phyloP scores from a whole-genome alignment of 35 echinoderm and acorn worm genomes.

The Hemicentrotus pulcherrimus region DNA sequence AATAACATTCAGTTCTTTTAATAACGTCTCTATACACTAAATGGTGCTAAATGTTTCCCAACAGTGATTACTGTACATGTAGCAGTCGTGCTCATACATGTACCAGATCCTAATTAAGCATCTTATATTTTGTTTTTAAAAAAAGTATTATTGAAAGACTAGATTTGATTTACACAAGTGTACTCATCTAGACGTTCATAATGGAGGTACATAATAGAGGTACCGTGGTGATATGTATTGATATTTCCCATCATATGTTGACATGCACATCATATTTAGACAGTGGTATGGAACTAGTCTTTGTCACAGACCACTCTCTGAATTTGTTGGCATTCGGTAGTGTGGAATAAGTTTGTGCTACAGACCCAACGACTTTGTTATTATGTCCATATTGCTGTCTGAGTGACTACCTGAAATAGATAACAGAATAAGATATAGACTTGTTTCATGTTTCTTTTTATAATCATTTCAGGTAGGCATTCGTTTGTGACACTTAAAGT shows the following conservation, averaged over 20 bases:
- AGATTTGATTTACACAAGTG: not conserved
- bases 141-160: not conserved
- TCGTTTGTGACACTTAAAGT: not conserved
- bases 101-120: not conserved
- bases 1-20: too few relatives aligned
- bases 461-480: not conserved
- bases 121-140: not conserved
- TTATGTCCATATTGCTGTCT: too few relatives aligned
- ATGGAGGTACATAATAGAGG: not conserved
- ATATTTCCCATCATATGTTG: conserved; percentile 34
- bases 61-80: too few relatives aligned
- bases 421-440: not conserved
- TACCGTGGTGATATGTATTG: not conserved
- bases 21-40: too few relatives aligned
- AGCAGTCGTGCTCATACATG: not conserved
- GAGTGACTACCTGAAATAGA: not conserved
- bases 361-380: not conserved
- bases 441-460: not conserved
- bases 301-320: not conserved
- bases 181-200: not conserved
- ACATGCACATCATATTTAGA: conserved; percentile 21
- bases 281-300: not conserved
- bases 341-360: not conserved
- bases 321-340: not conserved
- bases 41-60: too few relatives aligned